A percentile compares a stretch with the other conserved stretches of the same genome.
Conservation (phyloP, 2,888 invertebrate genomes). For the Entomobrya multifasciata region DNA sequence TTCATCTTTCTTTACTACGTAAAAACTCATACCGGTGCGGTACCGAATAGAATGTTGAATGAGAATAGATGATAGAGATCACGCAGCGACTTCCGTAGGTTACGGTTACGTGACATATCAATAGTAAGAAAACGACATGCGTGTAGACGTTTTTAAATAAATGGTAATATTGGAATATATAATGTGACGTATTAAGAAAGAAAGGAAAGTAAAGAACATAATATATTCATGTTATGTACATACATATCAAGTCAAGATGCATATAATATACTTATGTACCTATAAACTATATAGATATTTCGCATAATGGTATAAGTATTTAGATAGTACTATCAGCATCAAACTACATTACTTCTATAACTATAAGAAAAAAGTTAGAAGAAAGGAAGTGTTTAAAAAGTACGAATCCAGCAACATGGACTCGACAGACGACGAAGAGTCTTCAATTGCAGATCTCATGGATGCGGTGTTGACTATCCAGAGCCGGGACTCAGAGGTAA, state of each 20-base stretch:
- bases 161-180: background rate
- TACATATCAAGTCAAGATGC: background rate
- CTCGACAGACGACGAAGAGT: conserved; percentile 63
- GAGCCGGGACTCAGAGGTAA: conserved; percentile 61
- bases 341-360: background rate
- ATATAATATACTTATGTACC: background rate
- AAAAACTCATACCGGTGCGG: too few relatives aligned
- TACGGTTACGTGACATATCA: conserved; percentile 53
- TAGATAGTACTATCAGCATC: background rate
- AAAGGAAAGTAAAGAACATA: too few relatives aligned
- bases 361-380: background rate
- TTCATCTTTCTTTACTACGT: too few relatives aligned
- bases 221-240: background rate
- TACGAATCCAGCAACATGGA: conserved; percentile 48
- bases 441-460: conserved; percentile 66
- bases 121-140: background rate
- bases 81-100: conserved; percentile 8
- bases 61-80: background rate
- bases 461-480: conserved; percentile 55
- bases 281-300: background rate
- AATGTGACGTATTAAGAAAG: background rate
- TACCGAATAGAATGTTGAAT: background rate
- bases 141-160: background rate
- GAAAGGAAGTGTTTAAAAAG: conserved; percentile 36
- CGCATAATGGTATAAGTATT: background rate